These are phyloP conservation scores for Pseudanteris insignis DNA, from an alignment of 2,888 invertebrate genomes.

Conservation along the genomic window DNA sequence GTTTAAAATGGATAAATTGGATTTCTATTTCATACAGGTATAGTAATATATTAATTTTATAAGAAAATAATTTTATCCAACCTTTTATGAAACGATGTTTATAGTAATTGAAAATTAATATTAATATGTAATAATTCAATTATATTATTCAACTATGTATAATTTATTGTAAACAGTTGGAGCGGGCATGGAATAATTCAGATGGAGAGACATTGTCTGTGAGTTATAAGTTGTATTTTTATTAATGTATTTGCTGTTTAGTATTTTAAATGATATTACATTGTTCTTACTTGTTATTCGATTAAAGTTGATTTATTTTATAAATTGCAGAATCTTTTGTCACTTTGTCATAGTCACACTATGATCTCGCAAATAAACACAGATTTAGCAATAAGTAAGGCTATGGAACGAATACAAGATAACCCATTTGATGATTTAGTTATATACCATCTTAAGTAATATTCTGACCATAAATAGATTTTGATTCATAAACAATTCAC, in stretches of 20 bases:
- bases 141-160: too few relatives aligned
- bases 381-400: conserved; percentile 56
- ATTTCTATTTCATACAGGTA: conserved; percentile 23
- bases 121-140: neutral
- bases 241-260: too few relatives aligned
- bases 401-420: conserved; percentile 55
- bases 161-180: too few relatives aligned
- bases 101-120: neutral
- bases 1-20: conserved; percentile 13
- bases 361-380: conserved; percentile 53
- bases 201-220: conserved; percentile 61
- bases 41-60: neutral
- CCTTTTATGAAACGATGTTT: neutral
- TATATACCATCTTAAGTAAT: conserved; percentile 60
- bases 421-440: conserved; percentile 59
- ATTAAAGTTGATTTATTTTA: conserved; percentile 1
- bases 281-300: neutral
- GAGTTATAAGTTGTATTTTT: too few relatives aligned
- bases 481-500: neutral
- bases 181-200: conserved; percentile 59
- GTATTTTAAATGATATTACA: too few relatives aligned
- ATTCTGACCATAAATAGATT: too few relatives aligned
- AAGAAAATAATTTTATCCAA: neutral
- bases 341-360: conserved; percentile 55
- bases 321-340: conserved; percentile 56